Base-by-base conservation (phyloP, 2,888 invertebrate genomes). In the Siphlonurus alternatus region DNA sequence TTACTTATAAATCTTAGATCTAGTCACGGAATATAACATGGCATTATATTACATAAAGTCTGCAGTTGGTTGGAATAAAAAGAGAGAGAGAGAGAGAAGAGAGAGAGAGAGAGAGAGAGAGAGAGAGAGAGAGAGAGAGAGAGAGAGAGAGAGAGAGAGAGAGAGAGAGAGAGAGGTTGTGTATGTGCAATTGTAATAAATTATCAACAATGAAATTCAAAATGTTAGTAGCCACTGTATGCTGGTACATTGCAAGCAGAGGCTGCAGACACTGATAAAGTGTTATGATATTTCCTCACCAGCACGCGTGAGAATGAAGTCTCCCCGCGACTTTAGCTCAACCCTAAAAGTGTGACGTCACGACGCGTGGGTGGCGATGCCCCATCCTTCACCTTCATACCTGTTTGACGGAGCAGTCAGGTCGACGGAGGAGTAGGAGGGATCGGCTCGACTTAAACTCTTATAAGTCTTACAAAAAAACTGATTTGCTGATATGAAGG, bases 61-160 rank as follows among this genome's bases (percentile, higher is more conserved):
- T 56, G 59, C 63, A 51, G 59, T 53, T 61, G 67, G 65, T 64
- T 64, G 60, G 67, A 67, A 65, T 61, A 61, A 62, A 60, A 63
- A 61, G 62, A 62, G 54, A 66, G 25, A 51, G 25, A 66, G 63
- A 67, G 67, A 66, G 68, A 64, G 65, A 69, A 66, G 66, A 59
- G 65, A 66, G 69, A 69, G 63, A 69, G 66, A 67, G 68, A 38
- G 66, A 67, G 68, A 64, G 54, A 53, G 59, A 25, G 64, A 24
- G 51, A 23, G 54, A 25, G 64, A 38, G 61, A 38, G 38, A 38
- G 38, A 38, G 56, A 56, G 56, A 69, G 63, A 69, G 66, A 67
- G 68, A 38, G 66, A 67, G 68, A 64, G 54, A 53, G 59, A 25
- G 64, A 24, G 51, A 23, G 54, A 25, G 64, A 38, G 66, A 67